These are phyloP conservation scores for Willowsia nigromaculata DNA, from an alignment of 2,888 invertebrate genomes.

Conservation along the genomic window DNA sequence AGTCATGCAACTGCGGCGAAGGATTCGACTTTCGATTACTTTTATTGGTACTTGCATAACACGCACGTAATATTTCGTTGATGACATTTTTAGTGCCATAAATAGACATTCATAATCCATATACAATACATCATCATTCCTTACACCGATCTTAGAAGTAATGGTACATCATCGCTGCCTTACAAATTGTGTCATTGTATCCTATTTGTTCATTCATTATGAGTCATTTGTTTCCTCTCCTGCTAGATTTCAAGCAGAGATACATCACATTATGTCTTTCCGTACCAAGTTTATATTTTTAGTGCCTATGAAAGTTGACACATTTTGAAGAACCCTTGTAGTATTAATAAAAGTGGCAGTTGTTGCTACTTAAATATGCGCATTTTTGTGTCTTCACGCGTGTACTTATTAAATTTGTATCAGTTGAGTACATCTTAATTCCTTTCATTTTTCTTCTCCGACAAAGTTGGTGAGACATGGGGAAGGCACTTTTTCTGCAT, in stretches of 20 bases:
- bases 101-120: conserved; percentile 24
- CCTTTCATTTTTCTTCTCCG: conserved; percentile 32
- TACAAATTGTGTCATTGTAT: conserved; percentile 35
- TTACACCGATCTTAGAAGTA: not conserved
- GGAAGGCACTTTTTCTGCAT: not conserved
- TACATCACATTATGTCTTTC: not conserved
- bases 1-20: not conserved
- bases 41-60: conserved; percentile 2
- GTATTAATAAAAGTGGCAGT: not conserved
- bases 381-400: conserved; percentile 24
- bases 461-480: conserved; percentile 58
- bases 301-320: conserved; percentile 13
- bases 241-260: conserved; percentile 7
- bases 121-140: not conserved
- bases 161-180: not conserved
- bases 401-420: conserved; percentile 44
- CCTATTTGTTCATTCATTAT: conserved; percentile 23
- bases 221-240: conserved; percentile 31
- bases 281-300: not conserved
- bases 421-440: conserved; percentile 26
- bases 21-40: not conserved
- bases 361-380: not conserved
- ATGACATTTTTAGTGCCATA: conserved; percentile 28
- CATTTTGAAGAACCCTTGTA: not conserved
- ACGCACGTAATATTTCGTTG: not conserved